Evolutionary conservation across 2,888 invertebrate genomes (phyloP).

Genomic region (Drosophila quasianomalipes): DNA sequence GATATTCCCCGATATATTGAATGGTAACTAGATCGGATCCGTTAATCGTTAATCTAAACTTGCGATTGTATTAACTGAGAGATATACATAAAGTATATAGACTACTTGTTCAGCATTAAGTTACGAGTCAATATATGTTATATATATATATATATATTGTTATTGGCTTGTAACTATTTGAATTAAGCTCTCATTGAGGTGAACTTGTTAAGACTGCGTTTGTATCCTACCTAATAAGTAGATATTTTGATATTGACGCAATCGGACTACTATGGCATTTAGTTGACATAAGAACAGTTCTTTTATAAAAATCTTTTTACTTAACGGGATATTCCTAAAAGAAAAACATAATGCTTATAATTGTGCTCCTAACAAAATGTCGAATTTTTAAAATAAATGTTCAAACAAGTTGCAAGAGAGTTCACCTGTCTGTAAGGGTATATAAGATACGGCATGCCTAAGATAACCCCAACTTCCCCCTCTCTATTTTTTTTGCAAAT

Average conservation of each 20-base stretch:
- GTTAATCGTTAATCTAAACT: background rate
- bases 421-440: background rate
- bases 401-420: rapidly evolving
- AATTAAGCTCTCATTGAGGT: background rate
- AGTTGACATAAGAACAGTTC: background rate
- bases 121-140: background rate
- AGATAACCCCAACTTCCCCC: rapidly evolving
- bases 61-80: no score
- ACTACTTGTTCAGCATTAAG: background rate
- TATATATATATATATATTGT: background rate
- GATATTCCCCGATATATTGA: background rate
- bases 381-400: background rate
- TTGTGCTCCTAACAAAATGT: background rate
- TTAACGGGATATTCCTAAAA: background rate
- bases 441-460: background rate
- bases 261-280: no score
- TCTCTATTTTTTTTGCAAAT: constrained; percentile 15
- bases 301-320: background rate
- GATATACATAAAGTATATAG: background rate
- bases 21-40: no score
- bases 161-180: background rate
- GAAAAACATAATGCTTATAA: background rate
- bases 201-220: background rate
- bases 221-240: background rate
- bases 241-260: background rate